These are phyloP conservation scores for Willowsia nigromaculata DNA, from an alignment of 2,888 invertebrate genomes.

Conservation along the genomic window DNA sequence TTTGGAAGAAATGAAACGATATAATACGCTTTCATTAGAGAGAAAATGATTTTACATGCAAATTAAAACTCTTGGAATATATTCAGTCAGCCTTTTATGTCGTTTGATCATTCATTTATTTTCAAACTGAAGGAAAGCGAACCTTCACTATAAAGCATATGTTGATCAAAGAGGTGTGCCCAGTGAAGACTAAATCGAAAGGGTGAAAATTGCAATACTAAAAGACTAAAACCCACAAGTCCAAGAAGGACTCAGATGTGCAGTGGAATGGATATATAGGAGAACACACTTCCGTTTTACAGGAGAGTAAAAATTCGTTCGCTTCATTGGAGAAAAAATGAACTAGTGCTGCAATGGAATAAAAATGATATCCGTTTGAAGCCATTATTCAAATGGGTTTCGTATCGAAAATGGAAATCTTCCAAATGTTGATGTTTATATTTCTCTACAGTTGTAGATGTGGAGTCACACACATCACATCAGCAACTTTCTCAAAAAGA, in stretches of 20 bases:
- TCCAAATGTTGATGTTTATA: slow-evolving; percentile 62
- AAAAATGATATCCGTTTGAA: slow-evolving; percentile 59
- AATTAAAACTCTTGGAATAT: too few relatives aligned
- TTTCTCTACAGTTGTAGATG: neutral
- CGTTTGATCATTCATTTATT: too few relatives aligned
- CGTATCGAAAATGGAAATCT: slow-evolving; percentile 66
- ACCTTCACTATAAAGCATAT: too few relatives aligned
- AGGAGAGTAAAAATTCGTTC: neutral
- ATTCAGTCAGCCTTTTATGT: too few relatives aligned
- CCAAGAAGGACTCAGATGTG: too few relatives aligned
- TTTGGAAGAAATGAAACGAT: neutral
- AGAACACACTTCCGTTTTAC: neutral
- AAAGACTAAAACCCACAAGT: too few relatives aligned
- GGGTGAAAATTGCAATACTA: too few relatives aligned
- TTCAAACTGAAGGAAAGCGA: too few relatives aligned
- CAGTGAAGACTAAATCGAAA: too few relatives aligned
- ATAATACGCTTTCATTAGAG: neutral
- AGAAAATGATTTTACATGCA: too few relatives aligned
- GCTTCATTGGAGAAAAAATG: slow-evolving; percentile 19
- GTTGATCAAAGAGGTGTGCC: too few relatives aligned
- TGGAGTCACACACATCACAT: neutral
- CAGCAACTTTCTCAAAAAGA: neutral
- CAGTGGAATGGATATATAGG: too few relatives aligned
- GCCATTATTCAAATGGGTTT: slow-evolving; percentile 66
- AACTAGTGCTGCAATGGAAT: slow-evolving; percentile 42